Evolutionary conservation across 2,888 invertebrate genomes (phyloP), one percentile per base, ranked within the genome.

Genomic region (Acanthosepion pharaonis): DNA sequence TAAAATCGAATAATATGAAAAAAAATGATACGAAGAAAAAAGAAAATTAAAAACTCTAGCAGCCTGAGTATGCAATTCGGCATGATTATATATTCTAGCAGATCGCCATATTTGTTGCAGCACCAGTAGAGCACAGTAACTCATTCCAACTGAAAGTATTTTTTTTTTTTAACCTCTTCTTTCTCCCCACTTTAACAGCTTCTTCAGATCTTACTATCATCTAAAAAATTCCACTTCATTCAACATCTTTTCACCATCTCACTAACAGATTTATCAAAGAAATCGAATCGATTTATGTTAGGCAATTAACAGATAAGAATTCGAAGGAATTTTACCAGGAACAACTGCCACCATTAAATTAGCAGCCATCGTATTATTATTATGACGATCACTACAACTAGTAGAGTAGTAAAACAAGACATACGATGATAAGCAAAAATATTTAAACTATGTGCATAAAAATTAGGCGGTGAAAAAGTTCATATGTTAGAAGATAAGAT

Each of bases 81-180:
- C 48, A 33, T 49, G 49, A 92, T 92, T 92, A 92, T 28, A 49
- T 55, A 94, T 94, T 94, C 94, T 59, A 25, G 33, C 51, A 25
- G 28, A 51, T 94, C 94, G 94, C 94, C 94, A 94, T 94, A 33
- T 94, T 94, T 51, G 55, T 55, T 94, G 55, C 55, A 92, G 49
- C 48, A 42, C 28, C 28, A 28, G 25, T 91, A 59, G 20, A 59
- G 59, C 59, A 59, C 33, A 33, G 91, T 33, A 28, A n/a, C 9
- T 33, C 11, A 91, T 33, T 91, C 2, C 11, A 42, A 18, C 20
- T 20, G 3, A 91, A 33, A 42, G 23, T 5, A 23, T 91, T 33
- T 33, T 91, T 91, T 91, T 91, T 91, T 91, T n/a, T 5, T 33
- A 33, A 23, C 25, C n/a, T 91, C 25, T 42, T n/a, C 25, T 28